phyloP scores from a whole-genome alignment of 2,113 vertebrate genomes.

The Okapia johnstoni region DNA sequence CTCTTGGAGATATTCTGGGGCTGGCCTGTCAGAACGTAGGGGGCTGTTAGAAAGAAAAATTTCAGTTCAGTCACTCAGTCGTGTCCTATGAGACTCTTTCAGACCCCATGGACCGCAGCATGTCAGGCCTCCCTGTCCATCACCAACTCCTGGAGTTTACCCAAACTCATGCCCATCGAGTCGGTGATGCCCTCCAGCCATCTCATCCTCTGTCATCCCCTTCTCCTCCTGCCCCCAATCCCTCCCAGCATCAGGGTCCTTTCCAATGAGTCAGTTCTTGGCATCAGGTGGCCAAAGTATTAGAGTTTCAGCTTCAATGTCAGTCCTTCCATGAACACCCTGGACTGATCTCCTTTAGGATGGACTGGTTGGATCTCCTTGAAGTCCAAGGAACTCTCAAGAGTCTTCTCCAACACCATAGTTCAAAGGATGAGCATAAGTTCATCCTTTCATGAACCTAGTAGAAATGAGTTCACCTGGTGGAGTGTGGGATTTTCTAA shows the following conservation, averaged over 20 bases:
- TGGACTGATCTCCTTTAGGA: not conserved
- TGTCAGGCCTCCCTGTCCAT: rapidly evolving
- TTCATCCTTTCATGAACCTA: not conserved
- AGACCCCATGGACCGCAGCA: not conserved
- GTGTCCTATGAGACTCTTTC: not conserved
- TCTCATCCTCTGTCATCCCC: not conserved
- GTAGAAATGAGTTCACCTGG: not conserved
- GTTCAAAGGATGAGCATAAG: not conserved
- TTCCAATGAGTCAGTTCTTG: not conserved
- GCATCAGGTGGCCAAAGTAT: not conserved
- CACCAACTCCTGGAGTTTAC: not conserved
- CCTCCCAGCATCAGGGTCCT: not conserved
- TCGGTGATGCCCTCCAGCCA: not conserved
- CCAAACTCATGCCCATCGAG: not conserved
- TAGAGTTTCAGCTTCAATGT: not conserved
- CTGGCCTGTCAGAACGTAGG: not conserved
- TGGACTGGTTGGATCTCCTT: not conserved
- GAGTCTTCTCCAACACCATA: not conserved
- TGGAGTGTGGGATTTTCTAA: not conserved
- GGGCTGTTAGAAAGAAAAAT: not conserved
- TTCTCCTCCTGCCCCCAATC: not conserved
- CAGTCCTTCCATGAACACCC: not conserved
- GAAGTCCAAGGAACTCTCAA: not conserved
- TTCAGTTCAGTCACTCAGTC: not conserved
- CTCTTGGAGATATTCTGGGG: not conserved